These are phyloP conservation scores for Cephus nigrinus DNA, from an alignment of 2,888 invertebrate genomes.

Conservation along the genomic window DNA sequence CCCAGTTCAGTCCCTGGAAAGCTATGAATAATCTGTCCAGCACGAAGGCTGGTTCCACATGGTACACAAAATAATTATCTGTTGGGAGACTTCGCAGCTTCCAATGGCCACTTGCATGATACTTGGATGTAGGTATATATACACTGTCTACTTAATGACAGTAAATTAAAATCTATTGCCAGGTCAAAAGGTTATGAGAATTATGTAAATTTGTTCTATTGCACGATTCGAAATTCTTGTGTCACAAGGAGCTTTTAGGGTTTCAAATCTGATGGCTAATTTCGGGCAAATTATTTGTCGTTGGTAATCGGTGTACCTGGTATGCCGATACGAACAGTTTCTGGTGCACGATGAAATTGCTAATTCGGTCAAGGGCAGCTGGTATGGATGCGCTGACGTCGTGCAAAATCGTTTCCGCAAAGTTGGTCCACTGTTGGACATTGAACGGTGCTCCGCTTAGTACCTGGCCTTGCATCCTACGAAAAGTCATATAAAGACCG, in stretches of 20 bases:
- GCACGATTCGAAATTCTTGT: neutral
- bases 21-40: neutral
- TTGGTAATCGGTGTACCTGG: slow-evolving; percentile 69
- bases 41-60: neutral
- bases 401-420: slow-evolving; percentile 75
- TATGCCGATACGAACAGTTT: slow-evolving; percentile 75
- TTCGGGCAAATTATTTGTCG: neutral
- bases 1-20: neutral
- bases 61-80: neutral
- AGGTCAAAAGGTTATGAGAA: neutral
- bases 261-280: neutral
- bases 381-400: slow-evolving; percentile 73
- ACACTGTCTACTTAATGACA: neutral
- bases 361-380: slow-evolving; percentile 71
- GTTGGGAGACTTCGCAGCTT: neutral
- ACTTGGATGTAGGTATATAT: no score
- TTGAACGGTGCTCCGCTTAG: slow-evolving; percentile 57
- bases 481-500: slow-evolving; percentile 76
- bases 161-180: neutral
- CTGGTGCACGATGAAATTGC: slow-evolving; percentile 73
- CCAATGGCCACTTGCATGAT: neutral
- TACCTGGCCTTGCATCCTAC: slow-evolving; percentile 69
- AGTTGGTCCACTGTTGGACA: slow-evolving; percentile 72
- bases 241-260: neutral
- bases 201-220: neutral